phyloP scores from a whole-genome alignment of 2,113 vertebrate genomes.

The Heloderma charlesbogerti region DNA sequence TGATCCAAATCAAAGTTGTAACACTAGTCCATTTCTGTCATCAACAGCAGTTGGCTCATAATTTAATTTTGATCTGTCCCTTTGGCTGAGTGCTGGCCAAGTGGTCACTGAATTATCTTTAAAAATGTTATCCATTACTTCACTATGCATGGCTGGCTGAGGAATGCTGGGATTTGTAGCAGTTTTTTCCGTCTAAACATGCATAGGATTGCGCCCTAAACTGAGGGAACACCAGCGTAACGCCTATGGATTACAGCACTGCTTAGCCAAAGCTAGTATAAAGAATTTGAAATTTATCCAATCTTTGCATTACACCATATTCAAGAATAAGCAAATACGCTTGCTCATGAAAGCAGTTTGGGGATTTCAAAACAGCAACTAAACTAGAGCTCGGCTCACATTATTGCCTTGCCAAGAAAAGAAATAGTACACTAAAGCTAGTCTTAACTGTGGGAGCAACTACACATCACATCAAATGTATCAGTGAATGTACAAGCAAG shows the following conservation, averaged over 20 bases:
- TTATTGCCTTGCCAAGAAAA: slow-evolving; percentile 29
- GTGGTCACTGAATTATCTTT: neutral
- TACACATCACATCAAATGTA: neutral
- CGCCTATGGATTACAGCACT: slow-evolving; percentile 8
- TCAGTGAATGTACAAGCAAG: neutral
- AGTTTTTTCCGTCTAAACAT: too few relatives aligned
- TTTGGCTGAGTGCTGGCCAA: neutral
- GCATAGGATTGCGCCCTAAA: neutral
- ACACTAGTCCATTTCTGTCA: neutral
- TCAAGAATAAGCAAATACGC: slow-evolving; percentile 2
- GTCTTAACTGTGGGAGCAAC: slow-evolving; percentile 5
- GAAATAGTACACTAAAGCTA: slow-evolving; percentile 44
- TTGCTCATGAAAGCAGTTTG: neutral
- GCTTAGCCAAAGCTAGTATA: slow-evolving; percentile 13
- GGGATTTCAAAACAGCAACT: neutral
- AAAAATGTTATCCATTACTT: neutral
- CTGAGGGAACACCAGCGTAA: neutral
- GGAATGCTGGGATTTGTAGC: too few relatives aligned
- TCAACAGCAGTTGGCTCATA: neutral
- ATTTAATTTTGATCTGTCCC: neutral
- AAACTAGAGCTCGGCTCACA: slow-evolving; percentile 45
- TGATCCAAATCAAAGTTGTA: neutral
- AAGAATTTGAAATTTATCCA: neutral
- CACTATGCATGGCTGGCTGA: neutral
- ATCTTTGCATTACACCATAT: neutral